Conservation (phyloP, 2,797 vertebrate species). For the Protosalanx chinensis region DNA sequence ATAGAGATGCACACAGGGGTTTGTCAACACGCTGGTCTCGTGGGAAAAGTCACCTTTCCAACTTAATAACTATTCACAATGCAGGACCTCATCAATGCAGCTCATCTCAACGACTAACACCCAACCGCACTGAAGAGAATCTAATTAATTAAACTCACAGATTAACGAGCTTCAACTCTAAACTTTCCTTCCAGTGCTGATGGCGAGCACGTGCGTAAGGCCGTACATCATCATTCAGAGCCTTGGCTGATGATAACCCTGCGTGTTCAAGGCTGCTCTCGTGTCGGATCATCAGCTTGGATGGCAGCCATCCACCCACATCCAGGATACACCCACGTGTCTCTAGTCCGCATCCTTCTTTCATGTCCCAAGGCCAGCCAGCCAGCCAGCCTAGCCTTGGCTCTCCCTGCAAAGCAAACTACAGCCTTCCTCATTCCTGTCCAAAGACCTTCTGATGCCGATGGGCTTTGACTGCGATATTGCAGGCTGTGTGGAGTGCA, state of each 20-base stretch:
- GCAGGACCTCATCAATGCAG: not conserved
- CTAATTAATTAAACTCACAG: not conserved
- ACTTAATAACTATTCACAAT: not conserved
- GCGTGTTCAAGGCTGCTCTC: constrained; percentile 53
- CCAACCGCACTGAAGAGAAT: constrained; percentile 12
- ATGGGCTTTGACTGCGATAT: constrained; percentile 33
- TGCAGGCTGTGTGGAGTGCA: constrained; percentile 16
- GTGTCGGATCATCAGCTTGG: constrained; percentile 37
- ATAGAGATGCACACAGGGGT: not conserved
- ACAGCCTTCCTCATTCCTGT: constrained; percentile 7
- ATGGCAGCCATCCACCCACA: constrained; percentile 39
- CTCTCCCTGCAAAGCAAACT: constrained; percentile 41
- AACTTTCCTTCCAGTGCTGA: not conserved
- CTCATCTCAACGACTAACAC: not conserved
- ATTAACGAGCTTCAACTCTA: not conserved
- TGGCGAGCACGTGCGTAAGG: constrained; percentile 21
- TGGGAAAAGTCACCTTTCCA: constrained; percentile 12
- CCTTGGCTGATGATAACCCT: constrained; percentile 52
- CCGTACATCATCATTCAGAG: constrained; percentile 28
- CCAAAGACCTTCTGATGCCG: not conserved
- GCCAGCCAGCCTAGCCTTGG: constrained; percentile 17
- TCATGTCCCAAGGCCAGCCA: not conserved
- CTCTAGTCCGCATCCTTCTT: constrained; percentile 11
- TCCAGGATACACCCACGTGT: constrained; percentile 38
- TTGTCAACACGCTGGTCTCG: constrained; percentile 9